phyloP scores from a whole-genome alignment of 2,113 vertebrate genomes.

The Crotophaga sulcirostris region DNA sequence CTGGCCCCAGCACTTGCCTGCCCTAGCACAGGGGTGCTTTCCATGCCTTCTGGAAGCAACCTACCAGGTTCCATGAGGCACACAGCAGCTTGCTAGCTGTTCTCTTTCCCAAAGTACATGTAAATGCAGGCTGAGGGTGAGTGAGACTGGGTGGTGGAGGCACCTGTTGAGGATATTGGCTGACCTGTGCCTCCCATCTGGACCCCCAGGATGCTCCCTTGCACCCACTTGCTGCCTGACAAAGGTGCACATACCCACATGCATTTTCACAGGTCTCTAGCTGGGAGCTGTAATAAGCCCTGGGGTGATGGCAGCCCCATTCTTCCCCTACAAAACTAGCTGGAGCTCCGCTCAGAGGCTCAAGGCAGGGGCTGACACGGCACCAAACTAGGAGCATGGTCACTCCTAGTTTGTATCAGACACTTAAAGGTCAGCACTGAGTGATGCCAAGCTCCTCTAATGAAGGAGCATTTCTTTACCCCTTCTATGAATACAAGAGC shows the following conservation, averaged over 20 bases:
- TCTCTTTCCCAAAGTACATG: neutral
- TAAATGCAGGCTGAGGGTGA: neutral
- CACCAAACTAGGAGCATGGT: neutral
- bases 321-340: neutral
- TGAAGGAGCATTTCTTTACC: neutral
- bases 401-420: neutral
- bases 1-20: rapidly evolving
- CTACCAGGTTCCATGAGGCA: neutral
- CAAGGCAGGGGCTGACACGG: rapidly evolving
- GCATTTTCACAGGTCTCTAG: neutral
- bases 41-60: rapidly evolving
- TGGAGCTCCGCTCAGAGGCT: neutral
- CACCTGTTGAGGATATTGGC: rapidly evolving
- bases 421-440: neutral
- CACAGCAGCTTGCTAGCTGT: neutral
- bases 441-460: neutral
- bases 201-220: too few species aligned
- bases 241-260: rapidly evolving
- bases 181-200: rapidly evolving
- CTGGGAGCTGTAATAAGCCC: neutral
- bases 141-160: rapidly evolving
- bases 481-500: neutral
- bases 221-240: neutral
- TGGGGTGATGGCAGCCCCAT: neutral
- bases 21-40: neutral